A percentile compares a stretch with the other conserved stretches of the same genome.
These are phyloP conservation scores for Cheilosia soror DNA, from an alignment of 2,888 invertebrate genomes.

Conservation along the genomic window DNA sequence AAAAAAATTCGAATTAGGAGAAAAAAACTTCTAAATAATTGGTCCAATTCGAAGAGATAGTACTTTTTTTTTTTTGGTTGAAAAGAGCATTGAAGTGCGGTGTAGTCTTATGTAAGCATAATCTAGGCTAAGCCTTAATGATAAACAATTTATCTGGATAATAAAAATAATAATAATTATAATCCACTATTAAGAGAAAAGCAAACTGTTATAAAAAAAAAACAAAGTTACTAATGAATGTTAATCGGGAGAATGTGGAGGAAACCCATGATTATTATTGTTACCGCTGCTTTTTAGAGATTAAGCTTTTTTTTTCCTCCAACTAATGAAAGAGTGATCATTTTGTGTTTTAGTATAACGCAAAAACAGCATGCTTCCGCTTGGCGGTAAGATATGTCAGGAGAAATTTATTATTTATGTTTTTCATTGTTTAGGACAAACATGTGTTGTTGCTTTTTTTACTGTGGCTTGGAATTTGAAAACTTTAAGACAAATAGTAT, in stretches of 20 bases:
- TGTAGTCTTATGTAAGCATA: background rate
- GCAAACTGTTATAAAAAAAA: background rate
- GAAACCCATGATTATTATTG: background rate
- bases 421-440: no score
- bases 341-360: background rate
- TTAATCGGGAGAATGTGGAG: constrained; percentile 11
- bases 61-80: background rate
- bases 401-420: background rate
- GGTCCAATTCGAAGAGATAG: constrained; percentile 33
- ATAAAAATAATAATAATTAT: no score
- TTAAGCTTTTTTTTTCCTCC: background rate
- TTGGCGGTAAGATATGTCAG: background rate
- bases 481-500: background rate
- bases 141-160: background rate
- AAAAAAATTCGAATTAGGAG: constrained; percentile 35
- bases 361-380: background rate
- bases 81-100: constrained; percentile 7
- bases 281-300: background rate
- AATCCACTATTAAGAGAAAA: background rate
- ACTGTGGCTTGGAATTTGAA: background rate
- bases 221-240: background rate
- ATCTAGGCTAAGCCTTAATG: background rate
- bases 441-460: background rate
- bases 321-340: background rate
- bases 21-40: constrained; percentile 8